Base-by-base conservation (phyloP, 1,140 invertebrate genomes). In the Harlomillsia oculata region DNA sequence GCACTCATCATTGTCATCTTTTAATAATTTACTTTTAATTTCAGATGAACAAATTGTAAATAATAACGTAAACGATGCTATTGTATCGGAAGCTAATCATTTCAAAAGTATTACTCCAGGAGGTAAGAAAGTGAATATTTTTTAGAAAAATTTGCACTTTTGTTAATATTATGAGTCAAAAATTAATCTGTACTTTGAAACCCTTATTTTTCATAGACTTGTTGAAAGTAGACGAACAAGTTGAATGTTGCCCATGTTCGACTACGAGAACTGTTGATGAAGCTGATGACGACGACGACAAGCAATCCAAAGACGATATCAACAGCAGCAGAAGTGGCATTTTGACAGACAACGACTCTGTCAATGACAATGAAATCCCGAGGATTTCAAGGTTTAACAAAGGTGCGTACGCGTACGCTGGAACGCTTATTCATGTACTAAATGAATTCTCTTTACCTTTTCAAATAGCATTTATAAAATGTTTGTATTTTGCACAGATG, bases 291-390 rank as follows among this genome's bases (percentile, higher is more conserved):
- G 30, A 46, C 53, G 39, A 55, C 28, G 29, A 52, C 28, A 52
- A 21, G 11, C 41, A 9, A 53, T 8, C 11, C 9, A 6, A 37
- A 53, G 18, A 13, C 28, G 21, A 43, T 26, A 29, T 13, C 32
- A 25, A 32, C 8, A 56, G 44, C 8, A 18, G 23, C 21, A 29
- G 20, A 44, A 56, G 11, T 46, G 53, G 16, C 45, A 41, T 21
- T 30, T 41, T 9, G 44, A 41, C 52, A 43, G 39, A 44, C 16
- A 58, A 58, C 32, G 37, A 52, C 29, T 44, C 49, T 23, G 37
- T 43, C 29, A 28, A 54, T 30, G 44, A 54, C 23, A 60, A 60
- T 50, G 51, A 53, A 53, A 48, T 59, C 21, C 44, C 50, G 16
- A 25, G 57, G 4, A 9, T 13, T 20, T 8, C 9, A 29, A 55